These are phyloP conservation scores for Timema podura DNA, from an alignment of 2,888 invertebrate species.

Conservation along the genomic window DNA sequence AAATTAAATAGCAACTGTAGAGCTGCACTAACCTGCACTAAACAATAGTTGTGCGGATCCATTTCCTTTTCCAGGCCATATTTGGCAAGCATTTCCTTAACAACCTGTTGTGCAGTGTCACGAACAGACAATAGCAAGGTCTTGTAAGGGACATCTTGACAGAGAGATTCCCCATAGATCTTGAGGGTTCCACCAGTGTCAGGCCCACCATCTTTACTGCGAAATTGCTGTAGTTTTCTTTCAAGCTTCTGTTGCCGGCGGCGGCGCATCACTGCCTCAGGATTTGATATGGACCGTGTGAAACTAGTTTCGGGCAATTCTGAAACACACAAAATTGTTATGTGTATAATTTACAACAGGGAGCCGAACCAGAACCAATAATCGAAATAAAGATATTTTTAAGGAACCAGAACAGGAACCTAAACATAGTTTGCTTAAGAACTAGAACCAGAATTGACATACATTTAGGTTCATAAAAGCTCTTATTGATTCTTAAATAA, in stretches of 20 bases:
- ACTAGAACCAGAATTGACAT: no score
- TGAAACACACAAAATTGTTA: slow-evolving; percentile 40
- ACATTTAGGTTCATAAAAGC: no score
- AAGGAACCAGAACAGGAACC: no score
- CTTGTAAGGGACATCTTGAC: slow-evolving; percentile 97
- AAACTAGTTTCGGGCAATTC: slow-evolving; percentile 98
- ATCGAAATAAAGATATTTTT: no score
- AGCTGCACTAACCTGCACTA: slow-evolving; percentile 76
- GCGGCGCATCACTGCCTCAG: slow-evolving; percentile 98
- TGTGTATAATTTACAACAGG: no score
- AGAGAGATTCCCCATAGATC: slow-evolving; percentile 95
- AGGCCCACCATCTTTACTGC: slow-evolving; percentile 91
- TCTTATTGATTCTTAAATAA: no score
- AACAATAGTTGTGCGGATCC: slow-evolving; percentile 87
- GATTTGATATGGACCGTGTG: slow-evolving; percentile 98
- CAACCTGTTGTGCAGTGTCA: slow-evolving; percentile 89
- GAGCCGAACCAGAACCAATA: no score
- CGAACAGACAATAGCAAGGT: slow-evolving; percentile 89
- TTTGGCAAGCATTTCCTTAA: slow-evolving; percentile 94
- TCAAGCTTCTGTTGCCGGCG: slow-evolving; percentile 95
- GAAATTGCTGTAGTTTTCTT: slow-evolving; percentile 91
- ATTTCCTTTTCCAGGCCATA: slow-evolving; percentile 83
- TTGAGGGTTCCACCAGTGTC: slow-evolving; percentile 89
- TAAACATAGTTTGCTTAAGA: no score
- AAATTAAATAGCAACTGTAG: background rate